Evolutionary conservation across 2,888 invertebrate species (phyloP), one percentile per base, ranked within the genome.

Genomic region (Lochmaea capreae): DNA sequence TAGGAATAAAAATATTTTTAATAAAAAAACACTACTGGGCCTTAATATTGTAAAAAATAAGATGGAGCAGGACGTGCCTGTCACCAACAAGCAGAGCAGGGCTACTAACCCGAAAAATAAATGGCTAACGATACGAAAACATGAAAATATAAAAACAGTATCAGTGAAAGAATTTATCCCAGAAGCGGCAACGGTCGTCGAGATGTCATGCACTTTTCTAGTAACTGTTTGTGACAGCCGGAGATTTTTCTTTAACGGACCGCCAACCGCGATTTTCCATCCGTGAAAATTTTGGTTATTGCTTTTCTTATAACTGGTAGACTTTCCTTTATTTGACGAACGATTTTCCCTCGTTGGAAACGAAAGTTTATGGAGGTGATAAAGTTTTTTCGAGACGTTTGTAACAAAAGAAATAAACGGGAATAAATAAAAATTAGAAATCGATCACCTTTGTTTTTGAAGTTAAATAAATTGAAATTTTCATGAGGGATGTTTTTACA

Each of bases 141-240:
- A 79, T 79, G 81, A 76, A 79, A 81, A 79, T 79, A 79, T 77
- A 77, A 77, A 78, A 79, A 79, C 74, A 76, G 77, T 77, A 76
- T 74, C 77, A 74, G 73, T 18, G 65, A 68, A 73, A 76, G 74
- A 70, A 75, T 70, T 72, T 65, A 54, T 71, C 72, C 43, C 43
- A 10, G 4, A 12, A 16, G 18, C 43, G 43, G 16, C 71, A 63
- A 26, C 65, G 67, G 54, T 54, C 54, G 54, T 9, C 16, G 73
- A 67, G 76, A 78, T 78, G 77, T 76, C 79, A 74, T 76, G 77
- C 73, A 59, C 68, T 75, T 70, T 46, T 78, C 71, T 71, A 26
- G 78, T 73, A 72, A 76, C 76, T 81, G 81, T 71, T 78, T 75
- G 80, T 79, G 81, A 81, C 81, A 81, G 78, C 76, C 75, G 72